Conservation (phyloP, 35 echinoderm and acorn worm species). For the Ptychodera flava region DNA sequence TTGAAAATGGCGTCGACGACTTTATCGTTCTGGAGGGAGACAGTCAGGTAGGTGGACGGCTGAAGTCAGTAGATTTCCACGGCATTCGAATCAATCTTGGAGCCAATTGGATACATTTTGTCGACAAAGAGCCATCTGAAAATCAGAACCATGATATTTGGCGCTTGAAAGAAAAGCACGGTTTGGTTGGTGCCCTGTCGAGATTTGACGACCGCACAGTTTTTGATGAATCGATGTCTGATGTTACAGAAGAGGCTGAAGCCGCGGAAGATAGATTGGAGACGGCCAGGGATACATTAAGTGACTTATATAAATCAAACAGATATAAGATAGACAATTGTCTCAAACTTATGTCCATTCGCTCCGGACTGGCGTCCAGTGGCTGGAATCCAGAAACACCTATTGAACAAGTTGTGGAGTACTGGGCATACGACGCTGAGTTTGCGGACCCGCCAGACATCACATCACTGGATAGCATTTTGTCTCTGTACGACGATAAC, state of each 20-base stretch:
- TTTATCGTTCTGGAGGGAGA: conserved; percentile 8
- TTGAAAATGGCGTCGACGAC: conserved; percentile 6
- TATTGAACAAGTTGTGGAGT: background rate
- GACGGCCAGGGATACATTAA: background rate
- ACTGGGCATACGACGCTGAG: conserved; percentile 4
- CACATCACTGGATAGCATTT: background rate
- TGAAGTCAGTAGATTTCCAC: conserved; percentile 3
- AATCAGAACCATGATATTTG: background rate
- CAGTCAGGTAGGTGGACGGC: background rate
- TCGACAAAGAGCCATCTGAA: background rate
- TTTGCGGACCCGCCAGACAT: conserved; percentile 12
- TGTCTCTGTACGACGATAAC: background rate
- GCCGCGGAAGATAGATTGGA: background rate
- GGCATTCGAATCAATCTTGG: background rate
- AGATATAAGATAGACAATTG: background rate
- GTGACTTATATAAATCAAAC: background rate
- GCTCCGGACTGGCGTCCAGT: background rate
- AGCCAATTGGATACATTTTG: conserved; percentile 5
- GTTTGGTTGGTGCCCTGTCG: background rate
- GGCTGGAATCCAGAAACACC: conserved; percentile 13
- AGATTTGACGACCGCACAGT: background rate
- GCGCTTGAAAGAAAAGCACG: background rate
- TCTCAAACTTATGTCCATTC: conserved; percentile 8
- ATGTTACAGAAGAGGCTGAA: background rate
- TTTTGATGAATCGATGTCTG: background rate